These are phyloP conservation scores for Rhabdomys pumilio DNA, from an alignment of 2,797 vertebrate species.

Conservation along the genomic window DNA sequence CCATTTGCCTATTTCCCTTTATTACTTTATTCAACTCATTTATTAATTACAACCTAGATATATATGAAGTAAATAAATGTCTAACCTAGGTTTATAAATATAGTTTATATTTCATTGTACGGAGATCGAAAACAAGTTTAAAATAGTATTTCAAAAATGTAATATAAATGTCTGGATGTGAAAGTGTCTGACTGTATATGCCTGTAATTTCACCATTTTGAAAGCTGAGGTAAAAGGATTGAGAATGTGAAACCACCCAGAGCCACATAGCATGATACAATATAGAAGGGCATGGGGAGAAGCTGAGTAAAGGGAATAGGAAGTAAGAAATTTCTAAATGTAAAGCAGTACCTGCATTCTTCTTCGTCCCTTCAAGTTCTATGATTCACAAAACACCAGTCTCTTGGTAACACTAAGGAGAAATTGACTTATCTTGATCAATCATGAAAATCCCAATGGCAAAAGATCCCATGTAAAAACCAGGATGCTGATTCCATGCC, in stretches of 20 bases:
- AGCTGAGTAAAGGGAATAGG: fast-evolving
- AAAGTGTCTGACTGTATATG: neutral
- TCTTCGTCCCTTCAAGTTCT: neutral
- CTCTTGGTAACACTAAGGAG: neutral
- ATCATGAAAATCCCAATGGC: neutral
- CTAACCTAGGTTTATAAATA: neutral
- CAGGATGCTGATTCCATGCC: neutral
- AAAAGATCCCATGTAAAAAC: neutral
- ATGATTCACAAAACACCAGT: neutral
- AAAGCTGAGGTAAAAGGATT: neutral
- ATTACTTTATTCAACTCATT: neutral
- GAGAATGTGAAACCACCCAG: neutral
- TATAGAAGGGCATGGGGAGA: neutral
- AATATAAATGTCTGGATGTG: neutral
- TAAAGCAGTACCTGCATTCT: neutral
- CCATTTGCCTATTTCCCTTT: neutral
- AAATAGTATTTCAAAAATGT: neutral
- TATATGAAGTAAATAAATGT: neutral
- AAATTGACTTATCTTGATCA: neutral
- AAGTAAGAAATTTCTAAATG: neutral
- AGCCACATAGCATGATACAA: neutral
- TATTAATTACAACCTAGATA: neutral
- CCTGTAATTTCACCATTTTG: neutral
- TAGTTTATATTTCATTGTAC: neutral
- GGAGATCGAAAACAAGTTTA: conserved; percentile 16